These are phyloP conservation scores for Podabrus alpinus DNA, from an alignment of 2,888 invertebrate genomes.

Conservation along the genomic window DNA sequence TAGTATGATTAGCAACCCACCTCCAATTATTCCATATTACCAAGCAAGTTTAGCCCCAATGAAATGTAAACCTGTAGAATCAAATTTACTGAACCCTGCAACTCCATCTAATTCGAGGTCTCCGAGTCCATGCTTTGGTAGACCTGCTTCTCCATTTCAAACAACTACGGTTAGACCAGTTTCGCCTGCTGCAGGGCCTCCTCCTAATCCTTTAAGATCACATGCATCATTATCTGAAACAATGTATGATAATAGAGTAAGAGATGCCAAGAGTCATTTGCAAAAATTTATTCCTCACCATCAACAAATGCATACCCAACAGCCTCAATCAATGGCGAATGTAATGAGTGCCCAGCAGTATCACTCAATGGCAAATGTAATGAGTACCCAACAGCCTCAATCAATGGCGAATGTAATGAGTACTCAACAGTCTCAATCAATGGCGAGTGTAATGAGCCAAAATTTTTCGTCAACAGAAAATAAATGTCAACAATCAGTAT, in stretches of 20 bases:
- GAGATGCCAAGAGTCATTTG: constrained; percentile 14
- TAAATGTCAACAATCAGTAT: not conserved
- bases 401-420: not conserved
- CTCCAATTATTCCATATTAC: constrained; percentile 76
- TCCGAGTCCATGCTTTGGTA: constrained; percentile 63
- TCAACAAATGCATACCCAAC: not conserved
- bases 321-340: not conserved
- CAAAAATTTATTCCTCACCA: constrained; percentile 20
- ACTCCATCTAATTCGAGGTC: constrained; percentile 65
- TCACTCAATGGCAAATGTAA: no score
- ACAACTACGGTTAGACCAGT: constrained; percentile 57
- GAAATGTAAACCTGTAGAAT: constrained; percentile 64
- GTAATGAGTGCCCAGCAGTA: no score
- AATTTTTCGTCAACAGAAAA: not conserved
- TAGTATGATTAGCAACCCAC: constrained; percentile 73
- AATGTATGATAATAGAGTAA: constrained; percentile 7
- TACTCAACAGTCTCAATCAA: no score
- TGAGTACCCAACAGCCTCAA: not conserved
- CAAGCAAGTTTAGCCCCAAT: constrained; percentile 77
- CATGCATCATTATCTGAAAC: not conserved
- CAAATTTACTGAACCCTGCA: constrained; percentile 64
- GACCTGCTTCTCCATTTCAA: constrained; percentile 48
- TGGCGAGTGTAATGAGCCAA: not conserved
- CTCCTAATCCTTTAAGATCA: constrained; percentile 62
- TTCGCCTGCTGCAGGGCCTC: constrained; percentile 74